These are phyloP conservation scores for Drosophila azteca DNA, from an alignment of 1,140 invertebrate species.

Conservation along the genomic window DNA sequence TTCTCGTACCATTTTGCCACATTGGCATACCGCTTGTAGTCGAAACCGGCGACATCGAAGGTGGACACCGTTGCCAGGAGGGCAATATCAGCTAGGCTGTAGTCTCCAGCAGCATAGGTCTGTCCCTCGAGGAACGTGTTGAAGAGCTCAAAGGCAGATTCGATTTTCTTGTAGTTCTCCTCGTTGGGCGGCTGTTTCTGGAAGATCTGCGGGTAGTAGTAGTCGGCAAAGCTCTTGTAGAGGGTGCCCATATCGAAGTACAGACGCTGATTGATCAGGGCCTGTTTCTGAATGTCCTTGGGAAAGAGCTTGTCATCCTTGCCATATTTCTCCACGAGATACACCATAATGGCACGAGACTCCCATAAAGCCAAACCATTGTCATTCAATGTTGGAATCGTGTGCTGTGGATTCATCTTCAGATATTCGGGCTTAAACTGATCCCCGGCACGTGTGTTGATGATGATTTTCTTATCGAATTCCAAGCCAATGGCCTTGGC, in stretches of 20 bases:
- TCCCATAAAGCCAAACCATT: slow-evolving; percentile 63
- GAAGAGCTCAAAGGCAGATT: slow-evolving; percentile 86
- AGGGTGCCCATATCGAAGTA: slow-evolving; percentile 89
- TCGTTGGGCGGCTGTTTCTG: slow-evolving; percentile 86
- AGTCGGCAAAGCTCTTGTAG: slow-evolving; percentile 85
- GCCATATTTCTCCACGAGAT: slow-evolving; percentile 86
- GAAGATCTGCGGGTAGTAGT: slow-evolving; percentile 90
- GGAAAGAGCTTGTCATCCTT: slow-evolving; percentile 87
- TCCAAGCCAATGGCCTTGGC: slow-evolving; percentile 84
- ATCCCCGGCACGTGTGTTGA: slow-evolving; percentile 87
- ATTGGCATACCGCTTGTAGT: slow-evolving; percentile 88
- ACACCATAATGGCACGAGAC: slow-evolving; percentile 84
- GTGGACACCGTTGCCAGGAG: slow-evolving; percentile 87
- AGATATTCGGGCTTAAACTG: slow-evolving; percentile 87
- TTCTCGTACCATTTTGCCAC: slow-evolving; percentile 88
- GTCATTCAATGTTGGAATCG: slow-evolving; percentile 72
- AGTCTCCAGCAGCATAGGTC: slow-evolving; percentile 87
- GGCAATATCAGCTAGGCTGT: slow-evolving; percentile 90
- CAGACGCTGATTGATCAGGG: slow-evolving; percentile 88
- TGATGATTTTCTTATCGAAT: slow-evolving; percentile 79
- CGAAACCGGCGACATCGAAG: slow-evolving; percentile 87
- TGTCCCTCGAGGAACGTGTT: slow-evolving; percentile 88
- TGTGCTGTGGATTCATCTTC: slow-evolving; percentile 82
- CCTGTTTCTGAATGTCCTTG: slow-evolving; percentile 86
- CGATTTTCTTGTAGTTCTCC: slow-evolving; percentile 87